Evolutionary conservation across 2,797 vertebrate species (phyloP).

Genomic region (Lepilemur ruficaudatus): DNA sequence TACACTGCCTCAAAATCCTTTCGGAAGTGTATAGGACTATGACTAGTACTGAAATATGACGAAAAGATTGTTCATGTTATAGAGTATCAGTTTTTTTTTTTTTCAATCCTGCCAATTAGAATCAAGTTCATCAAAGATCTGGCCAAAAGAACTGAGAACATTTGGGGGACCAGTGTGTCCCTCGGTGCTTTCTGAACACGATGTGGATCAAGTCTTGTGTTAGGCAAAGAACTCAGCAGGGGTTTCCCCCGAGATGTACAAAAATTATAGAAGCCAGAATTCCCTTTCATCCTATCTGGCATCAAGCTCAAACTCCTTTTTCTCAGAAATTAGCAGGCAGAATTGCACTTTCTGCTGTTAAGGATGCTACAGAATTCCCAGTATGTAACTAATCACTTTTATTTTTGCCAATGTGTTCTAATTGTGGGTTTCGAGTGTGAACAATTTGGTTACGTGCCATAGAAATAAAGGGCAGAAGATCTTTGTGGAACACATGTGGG

Average conservation of each 20-base stretch:
- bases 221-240: not conserved
- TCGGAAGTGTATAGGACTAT: not conserved
- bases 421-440: not conserved
- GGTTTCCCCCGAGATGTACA: not conserved
- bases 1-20: not conserved
- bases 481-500: fast-evolving
- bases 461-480: not conserved
- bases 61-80: not conserved
- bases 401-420: not conserved
- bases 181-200: fast-evolving
- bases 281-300: not conserved
- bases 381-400: not conserved
- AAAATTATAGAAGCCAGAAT: not conserved
- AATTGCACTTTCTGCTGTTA: not conserved
- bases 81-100: not conserved
- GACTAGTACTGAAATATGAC: not conserved
- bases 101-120: not conserved
- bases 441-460: not conserved
- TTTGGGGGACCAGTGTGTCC: not conserved
- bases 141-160: not conserved
- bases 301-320: not conserved
- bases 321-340: not conserved
- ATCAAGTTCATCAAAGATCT: not conserved
- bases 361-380: not conserved
- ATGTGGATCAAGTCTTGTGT: fast-evolving